phyloP scores from a whole-genome alignment of 2,113 vertebrate species.

The Tychaedon coryphoeus region DNA sequence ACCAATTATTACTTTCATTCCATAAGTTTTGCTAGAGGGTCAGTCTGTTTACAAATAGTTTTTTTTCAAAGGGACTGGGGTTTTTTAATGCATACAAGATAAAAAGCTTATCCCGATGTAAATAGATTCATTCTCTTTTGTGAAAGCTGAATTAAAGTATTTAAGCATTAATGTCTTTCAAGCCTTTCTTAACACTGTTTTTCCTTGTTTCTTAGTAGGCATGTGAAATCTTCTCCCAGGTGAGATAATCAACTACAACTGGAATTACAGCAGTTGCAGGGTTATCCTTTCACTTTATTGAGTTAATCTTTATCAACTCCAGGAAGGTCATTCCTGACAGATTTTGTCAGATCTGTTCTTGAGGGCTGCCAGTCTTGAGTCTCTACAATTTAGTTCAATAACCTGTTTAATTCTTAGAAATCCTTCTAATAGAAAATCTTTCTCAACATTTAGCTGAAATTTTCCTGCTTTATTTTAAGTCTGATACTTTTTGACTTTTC shows the following conservation, averaged over 20 bases:
- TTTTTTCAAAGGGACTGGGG: background rate
- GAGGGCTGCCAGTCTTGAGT: background rate
- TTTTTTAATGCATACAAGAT: background rate
- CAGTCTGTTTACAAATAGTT: background rate
- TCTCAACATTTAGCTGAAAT: background rate
- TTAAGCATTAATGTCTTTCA: slow-evolving; percentile 33
- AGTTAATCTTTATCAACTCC: background rate
- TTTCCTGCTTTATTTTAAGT: background rate
- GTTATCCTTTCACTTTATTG: background rate
- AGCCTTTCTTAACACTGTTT: slow-evolving; percentile 37
- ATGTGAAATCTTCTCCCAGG: slow-evolving; percentile 40
- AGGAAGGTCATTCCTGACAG: background rate
- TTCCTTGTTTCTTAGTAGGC: slow-evolving; percentile 29
- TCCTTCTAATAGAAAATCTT: background rate
- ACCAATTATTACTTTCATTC: background rate
- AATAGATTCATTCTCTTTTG: slow-evolving; percentile 16
- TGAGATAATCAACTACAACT: slow-evolving; percentile 17
- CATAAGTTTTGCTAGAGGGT: background rate
- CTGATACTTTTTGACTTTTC: background rate
- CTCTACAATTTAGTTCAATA: background rate
- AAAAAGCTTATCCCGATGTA: background rate
- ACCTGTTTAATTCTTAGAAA: background rate
- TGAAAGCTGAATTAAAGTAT: background rate
- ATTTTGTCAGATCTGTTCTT: slow-evolving; percentile 14
- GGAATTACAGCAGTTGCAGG: background rate